Evolutionary conservation across 2,113 vertebrate genomes (phyloP).

Genomic region (Phalacrocorax brasilianus): DNA sequence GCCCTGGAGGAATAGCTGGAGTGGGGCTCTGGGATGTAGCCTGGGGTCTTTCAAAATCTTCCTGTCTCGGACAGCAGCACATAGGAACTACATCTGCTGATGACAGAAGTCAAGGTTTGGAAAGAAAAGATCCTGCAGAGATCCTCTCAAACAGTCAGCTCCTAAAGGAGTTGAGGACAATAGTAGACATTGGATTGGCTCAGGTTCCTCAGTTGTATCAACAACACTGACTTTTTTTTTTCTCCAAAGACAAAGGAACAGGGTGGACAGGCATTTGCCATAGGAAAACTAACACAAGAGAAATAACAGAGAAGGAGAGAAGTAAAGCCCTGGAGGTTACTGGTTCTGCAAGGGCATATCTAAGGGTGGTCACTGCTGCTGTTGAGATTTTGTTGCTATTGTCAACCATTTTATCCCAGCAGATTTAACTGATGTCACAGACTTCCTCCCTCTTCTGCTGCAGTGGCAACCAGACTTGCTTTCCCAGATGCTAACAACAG

Average conservation of each 20-base stretch:
- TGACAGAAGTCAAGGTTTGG: neutral
- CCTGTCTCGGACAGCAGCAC: neutral
- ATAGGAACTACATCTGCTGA: neutral
- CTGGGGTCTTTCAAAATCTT: neutral
- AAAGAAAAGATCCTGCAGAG: neutral
- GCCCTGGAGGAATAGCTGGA: neutral
- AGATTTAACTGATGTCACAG: neutral
- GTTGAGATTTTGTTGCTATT: neutral
- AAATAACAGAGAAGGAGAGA: neutral
- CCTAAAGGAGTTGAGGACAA: neutral
- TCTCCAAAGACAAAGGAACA: neutral
- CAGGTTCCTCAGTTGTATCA: neutral
- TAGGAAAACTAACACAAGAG: neutral
- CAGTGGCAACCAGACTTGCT: neutral
- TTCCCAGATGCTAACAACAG: neutral
- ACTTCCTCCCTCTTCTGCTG: neutral
- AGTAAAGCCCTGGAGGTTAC: neutral
- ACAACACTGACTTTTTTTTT: neutral
- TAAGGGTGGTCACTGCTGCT: neutral
- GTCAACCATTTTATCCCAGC: neutral
- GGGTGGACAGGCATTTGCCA: neutral
- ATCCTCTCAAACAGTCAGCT: neutral
- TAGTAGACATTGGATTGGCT: neutral
- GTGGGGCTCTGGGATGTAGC: neutral
- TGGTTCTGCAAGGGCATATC: neutral